These are phyloP conservation scores for Aramus guarauna DNA, from an alignment of 2,113 vertebrate genomes.

Conservation along the genomic window DNA sequence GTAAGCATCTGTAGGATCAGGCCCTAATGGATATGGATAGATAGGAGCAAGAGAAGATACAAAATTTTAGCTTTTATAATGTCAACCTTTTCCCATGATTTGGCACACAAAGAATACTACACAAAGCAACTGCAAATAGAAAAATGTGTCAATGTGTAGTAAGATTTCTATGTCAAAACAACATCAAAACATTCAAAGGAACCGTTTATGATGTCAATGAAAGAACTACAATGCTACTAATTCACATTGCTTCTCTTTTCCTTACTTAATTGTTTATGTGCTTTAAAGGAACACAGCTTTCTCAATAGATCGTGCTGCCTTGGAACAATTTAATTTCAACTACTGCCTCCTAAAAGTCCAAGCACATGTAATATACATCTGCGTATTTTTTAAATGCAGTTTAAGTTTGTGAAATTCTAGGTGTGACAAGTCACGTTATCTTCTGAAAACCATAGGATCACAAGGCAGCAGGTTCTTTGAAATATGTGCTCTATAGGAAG, in stretches of 20 bases:
- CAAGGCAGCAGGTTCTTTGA: not conserved
- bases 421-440: not conserved
- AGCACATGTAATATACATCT: not conserved
- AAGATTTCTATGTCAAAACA: constrained; percentile 50
- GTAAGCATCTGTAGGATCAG: not conserved
- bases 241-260: not conserved
- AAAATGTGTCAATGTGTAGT: constrained; percentile 31
- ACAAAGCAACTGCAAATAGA: constrained; percentile 5
- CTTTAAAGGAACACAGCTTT: not conserved
- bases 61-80: constrained; percentile 14
- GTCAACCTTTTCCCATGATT: constrained; percentile 24
- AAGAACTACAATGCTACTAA: not conserved
- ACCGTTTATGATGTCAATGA: constrained; percentile 35
- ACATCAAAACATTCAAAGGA: constrained; percentile 45
- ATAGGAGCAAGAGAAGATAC: not conserved
- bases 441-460: not conserved
- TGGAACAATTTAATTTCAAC: not conserved
- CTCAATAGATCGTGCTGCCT: not conserved
- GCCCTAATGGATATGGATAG: not conserved
- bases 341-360: not conserved
- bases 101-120: not conserved
- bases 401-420: not conserved
- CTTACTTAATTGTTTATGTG: constrained; percentile 25
- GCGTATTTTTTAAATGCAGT: not conserved
- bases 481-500: not conserved